These are phyloP conservation scores for Stercorarius parasiticus DNA, from an alignment of 2,113 vertebrate species.

Conservation along the genomic window DNA sequence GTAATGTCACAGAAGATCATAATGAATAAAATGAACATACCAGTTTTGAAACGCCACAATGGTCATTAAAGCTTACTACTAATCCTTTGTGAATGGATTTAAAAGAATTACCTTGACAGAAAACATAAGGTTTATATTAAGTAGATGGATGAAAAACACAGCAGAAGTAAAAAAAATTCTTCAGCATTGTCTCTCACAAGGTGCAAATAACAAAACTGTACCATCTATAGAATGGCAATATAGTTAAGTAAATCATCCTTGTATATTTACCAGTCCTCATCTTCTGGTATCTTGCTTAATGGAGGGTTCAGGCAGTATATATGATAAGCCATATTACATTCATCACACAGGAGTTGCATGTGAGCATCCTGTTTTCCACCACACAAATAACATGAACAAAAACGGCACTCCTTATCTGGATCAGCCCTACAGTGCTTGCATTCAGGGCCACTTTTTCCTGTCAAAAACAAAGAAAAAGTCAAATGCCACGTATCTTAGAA, in stretches of 20 bases:
- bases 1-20: not conserved
- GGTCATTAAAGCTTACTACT: not conserved
- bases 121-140: not conserved
- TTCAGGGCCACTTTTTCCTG: conserved; percentile 97
- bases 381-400: conserved; percentile 95
- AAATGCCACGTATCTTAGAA: conserved; percentile 8
- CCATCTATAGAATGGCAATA: not conserved
- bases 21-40: not conserved
- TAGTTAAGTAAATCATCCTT: conserved; percentile 33
- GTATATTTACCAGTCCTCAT: conserved; percentile 93
- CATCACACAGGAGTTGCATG: conserved; percentile 97
- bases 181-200: not conserved
- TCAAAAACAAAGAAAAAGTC: conserved; percentile 53
- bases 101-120: not conserved
- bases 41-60: not conserved
- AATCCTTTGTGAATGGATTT: not conserved
- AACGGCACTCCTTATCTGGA: conserved; percentile 90
- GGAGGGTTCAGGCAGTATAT: conserved; percentile 97
- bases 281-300: conserved; percentile 92
- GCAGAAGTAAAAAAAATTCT: not conserved
- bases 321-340: conserved; percentile 99
- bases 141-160: not conserved
- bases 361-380: conserved; percentile 96
- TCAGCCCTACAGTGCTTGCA: conserved; percentile 97
- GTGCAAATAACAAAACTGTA: not conserved